Conservation (phyloP, 2,797 vertebrate species). For the Leptatherina wallacei region DNA sequence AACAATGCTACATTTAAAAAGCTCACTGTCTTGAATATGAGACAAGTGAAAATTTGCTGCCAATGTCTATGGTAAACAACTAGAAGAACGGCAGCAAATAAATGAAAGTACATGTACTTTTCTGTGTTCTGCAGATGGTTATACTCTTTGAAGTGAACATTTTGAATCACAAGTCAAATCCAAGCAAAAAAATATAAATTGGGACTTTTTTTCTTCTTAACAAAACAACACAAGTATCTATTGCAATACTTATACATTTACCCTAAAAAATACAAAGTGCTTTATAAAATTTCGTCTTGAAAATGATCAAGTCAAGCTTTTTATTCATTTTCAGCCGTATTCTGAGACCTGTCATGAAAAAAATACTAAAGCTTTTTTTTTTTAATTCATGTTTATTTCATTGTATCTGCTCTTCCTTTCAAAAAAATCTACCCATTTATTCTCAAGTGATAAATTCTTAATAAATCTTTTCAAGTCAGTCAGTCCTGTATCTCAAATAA, state of each 20-base stretch:
- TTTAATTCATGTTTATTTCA: neutral
- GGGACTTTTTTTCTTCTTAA: neutral
- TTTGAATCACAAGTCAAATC: neutral
- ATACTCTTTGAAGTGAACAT: neutral
- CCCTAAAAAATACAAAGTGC: neutral
- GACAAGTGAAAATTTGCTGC: neutral
- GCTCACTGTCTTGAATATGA: neutral
- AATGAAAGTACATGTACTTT: neutral
- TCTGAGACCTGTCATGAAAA: too few species aligned
- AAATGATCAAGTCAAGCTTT: too few species aligned
- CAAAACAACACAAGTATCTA: neutral
- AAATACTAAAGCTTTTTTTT: neutral
- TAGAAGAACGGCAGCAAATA: neutral
- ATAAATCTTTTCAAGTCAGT: neutral
- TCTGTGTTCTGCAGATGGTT: neutral
- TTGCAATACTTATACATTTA: neutral
- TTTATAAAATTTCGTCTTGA: neutral
- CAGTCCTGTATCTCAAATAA: neutral
- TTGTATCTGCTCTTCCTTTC: neutral
- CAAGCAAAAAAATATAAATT: neutral
- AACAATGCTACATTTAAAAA: conserved; percentile 1
- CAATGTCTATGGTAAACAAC: neutral
- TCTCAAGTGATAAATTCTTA: neutral
- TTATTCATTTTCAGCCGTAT: too few species aligned
- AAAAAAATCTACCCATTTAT: neutral